Evolutionary conservation across 2,888 invertebrate species (phyloP).

Genomic region (Parnassius mnemosyne): DNA sequence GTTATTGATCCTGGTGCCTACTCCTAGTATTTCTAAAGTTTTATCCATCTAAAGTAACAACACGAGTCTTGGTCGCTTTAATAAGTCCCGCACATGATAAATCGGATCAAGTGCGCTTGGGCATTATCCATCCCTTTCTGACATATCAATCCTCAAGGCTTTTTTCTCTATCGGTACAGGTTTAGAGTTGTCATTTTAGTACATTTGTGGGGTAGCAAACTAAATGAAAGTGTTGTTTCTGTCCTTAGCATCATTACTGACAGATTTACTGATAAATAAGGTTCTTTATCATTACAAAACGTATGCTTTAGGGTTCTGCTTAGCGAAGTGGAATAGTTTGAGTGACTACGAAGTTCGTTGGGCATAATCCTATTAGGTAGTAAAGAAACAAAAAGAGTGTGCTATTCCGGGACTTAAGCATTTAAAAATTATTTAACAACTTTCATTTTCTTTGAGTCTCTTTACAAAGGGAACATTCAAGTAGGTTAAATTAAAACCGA

Average conservation of each 20-base stretch:
- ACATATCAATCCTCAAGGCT: conserved; percentile 38
- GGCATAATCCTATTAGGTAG: conserved; percentile 26
- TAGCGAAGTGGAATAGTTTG: conserved; percentile 39
- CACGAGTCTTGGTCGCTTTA: conserved; percentile 72
- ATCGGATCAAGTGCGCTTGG: conserved; percentile 70
- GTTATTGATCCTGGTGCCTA: conserved; percentile 1
- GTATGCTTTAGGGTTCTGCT: conserved; percentile 61
- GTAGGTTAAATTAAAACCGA: too few species aligned
- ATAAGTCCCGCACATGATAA: conserved; percentile 74
- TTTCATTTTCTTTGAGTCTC: too few species aligned
- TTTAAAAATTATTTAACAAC: too few species aligned
- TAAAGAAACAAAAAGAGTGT: conserved; percentile 9
- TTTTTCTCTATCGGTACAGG: conserved; percentile 45
- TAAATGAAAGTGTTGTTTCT: conserved; percentile 70
- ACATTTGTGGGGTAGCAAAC: conserved; percentile 61
- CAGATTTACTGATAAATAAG: conserved; percentile 65
- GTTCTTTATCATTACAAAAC: conserved; percentile 59
- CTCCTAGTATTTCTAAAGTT: conserved; percentile 24
- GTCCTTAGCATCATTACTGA: conserved; percentile 68
- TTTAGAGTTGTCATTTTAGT: conserved; percentile 55
- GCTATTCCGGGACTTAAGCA: conserved; percentile 2
- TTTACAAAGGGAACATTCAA: too few species aligned
- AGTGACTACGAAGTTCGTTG: conserved; percentile 28
- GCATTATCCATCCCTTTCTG: conserved; percentile 42
- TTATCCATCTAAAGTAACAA: conserved; percentile 55